A percentile compares a stretch with the other conserved stretches of the same genome.
Evolutionary conservation across 2,888 invertebrate species (phyloP).

Genomic region (Limnephilus marmoratus): DNA sequence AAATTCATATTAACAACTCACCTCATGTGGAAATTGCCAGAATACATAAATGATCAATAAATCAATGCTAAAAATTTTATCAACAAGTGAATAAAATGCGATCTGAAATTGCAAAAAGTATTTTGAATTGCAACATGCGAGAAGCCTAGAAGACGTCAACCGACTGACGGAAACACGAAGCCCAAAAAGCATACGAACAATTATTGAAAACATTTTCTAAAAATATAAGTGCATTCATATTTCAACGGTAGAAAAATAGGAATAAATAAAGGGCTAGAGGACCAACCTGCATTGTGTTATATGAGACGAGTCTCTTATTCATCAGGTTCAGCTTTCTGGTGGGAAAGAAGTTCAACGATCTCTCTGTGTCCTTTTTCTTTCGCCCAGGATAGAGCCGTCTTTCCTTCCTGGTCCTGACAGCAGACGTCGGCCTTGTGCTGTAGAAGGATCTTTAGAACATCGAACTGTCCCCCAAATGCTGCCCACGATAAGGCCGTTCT

Average conservation of each 20-base stretch:
- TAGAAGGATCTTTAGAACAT: background rate
- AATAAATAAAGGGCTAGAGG: background rate
- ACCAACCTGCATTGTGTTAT: background rate
- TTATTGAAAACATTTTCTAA: background rate
- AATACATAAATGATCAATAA: no score
- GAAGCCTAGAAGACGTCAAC: background rate
- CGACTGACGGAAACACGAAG: background rate
- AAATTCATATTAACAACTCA: no score
- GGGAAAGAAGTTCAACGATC: background rate
- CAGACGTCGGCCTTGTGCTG: background rate
- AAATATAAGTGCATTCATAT: no score
- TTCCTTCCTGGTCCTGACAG: background rate
- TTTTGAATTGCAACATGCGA: no score
- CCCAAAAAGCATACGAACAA: background rate
- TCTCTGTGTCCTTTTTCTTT: background rate
- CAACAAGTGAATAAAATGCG: no score
- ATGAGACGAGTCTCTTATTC: background rate
- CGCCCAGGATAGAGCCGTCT: background rate
- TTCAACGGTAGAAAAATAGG: no score
- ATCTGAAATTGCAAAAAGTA: no score
- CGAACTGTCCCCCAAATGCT: background rate
- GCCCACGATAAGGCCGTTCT: background rate
- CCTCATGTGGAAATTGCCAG: no score
- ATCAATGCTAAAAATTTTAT: no score
- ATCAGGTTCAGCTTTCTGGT: background rate